Percentiles rank a stretch among this genome's conserved stretches.
These are phyloP conservation scores for Tylochromis polylepis DNA, from an alignment of 2,113 vertebrate species.

Conservation along the genomic window DNA sequence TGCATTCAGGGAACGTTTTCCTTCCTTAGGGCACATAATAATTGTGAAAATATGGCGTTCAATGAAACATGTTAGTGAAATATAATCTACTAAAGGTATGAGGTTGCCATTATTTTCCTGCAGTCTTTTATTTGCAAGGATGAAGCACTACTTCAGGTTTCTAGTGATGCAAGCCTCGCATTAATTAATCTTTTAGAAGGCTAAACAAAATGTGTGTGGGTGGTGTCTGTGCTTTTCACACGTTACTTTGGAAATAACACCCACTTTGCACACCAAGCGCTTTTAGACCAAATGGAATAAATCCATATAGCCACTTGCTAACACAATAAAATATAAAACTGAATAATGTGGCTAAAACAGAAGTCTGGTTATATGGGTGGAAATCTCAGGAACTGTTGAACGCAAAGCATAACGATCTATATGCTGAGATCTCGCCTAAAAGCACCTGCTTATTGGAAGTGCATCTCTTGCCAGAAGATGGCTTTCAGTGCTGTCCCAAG, in stretches of 20 bases:
- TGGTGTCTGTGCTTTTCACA: background rate
- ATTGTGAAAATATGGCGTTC: background rate
- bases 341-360: background rate
- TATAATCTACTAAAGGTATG: background rate
- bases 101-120: background rate
- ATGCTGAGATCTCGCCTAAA: conserved; percentile 34
- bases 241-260: background rate
- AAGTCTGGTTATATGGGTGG: background rate
- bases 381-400: conserved; percentile 2
- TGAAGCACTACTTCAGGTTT: background rate
- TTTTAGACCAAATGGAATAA: background rate
- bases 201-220: background rate
- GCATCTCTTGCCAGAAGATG: conserved; percentile 37
- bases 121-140: background rate
- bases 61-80: background rate
- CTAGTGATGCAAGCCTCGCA: background rate
- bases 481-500: background rate
- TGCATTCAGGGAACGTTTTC: background rate
- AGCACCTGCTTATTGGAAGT: conserved; percentile 21
- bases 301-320: background rate
- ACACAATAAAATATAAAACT: background rate
- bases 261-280: background rate
- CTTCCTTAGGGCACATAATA: background rate
- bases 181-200: background rate
- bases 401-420: conserved; percentile 28